These are phyloP conservation scores for Trichogramma pretiosum DNA, from an alignment of 1,140 invertebrate genomes.

Conservation along the genomic window DNA sequence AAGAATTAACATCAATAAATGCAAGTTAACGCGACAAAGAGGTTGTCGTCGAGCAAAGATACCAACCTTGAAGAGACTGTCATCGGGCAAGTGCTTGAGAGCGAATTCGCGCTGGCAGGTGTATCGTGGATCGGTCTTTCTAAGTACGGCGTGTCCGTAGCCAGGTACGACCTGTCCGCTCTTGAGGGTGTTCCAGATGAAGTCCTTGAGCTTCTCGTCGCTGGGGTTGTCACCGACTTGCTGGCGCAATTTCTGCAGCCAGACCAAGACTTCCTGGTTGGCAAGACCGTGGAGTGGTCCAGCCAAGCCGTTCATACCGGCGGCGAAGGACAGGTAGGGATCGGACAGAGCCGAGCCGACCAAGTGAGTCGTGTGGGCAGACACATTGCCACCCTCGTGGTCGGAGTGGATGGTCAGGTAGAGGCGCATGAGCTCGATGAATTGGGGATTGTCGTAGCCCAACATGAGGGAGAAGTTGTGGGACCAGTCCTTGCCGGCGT, in stretches of 20 bases:
- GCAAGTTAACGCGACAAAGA: too few relatives aligned
- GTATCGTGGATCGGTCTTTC: conserved; percentile 93
- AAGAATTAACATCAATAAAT: conserved; percentile 2
- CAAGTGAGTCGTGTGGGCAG: conserved; percentile 88
- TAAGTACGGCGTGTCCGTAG: conserved; percentile 92
- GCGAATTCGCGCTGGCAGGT: conserved; percentile 93
- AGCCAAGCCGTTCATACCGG: conserved; percentile 88
- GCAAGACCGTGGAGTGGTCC: conserved; percentile 93
- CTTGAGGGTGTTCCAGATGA: conserved; percentile 91
- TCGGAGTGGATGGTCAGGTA: conserved; percentile 96
- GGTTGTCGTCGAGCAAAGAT: neutral
- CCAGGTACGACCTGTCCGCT: conserved; percentile 93
- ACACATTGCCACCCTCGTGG: conserved; percentile 94
- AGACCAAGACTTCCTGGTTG: conserved; percentile 87
- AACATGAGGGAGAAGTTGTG: conserved; percentile 89
- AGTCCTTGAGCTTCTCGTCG: conserved; percentile 84
- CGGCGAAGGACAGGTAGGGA: conserved; percentile 89
- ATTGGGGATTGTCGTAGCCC: conserved; percentile 77
- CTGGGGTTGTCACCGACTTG: conserved; percentile 73
- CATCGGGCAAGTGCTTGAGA: conserved; percentile 86
- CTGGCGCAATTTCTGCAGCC: conserved; percentile 70
- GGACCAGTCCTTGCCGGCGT: conserved; percentile 86
- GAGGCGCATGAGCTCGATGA: conserved; percentile 87
- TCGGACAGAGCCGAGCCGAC: conserved; percentile 92
- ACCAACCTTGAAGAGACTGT: conserved; percentile 75